Evolutionary conservation across 1,140 invertebrate species (phyloP), one percentile per base, ranked within the genome.

Genomic region (Cyphomyrmex costatus): DNA sequence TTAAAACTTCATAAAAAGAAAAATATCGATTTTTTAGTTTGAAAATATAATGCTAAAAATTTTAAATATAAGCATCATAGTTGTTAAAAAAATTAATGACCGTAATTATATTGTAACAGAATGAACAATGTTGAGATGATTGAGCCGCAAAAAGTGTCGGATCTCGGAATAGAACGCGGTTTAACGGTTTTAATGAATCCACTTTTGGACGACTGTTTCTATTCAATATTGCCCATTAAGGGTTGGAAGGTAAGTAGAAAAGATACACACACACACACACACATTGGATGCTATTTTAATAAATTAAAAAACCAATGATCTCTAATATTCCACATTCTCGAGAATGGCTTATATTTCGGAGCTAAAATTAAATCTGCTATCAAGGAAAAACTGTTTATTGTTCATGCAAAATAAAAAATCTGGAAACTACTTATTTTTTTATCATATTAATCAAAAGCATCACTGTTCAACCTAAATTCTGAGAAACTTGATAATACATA

Each of bases 161-260:
- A 86, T 56, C 66, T 93, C 2, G 94, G 93, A n/a, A 61, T 91
- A 36, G 51, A 87, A 4, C 89, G 84, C 14, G 96, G 96, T 0
- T 87, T 96, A 3, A 91, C 91, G 4, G 92, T 96, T 0, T 24
- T 95, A 2, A 27, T 96, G 21, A 93, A 96, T 46, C 89, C 95
- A 0, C 90, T 94, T 66, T 8, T 94, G 0, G 93, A 96, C 0
- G 96, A 96, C 88, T 96, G 96, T 83, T 94, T 93, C 19, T 96
- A 95, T 68, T 91, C 95, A 2, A 85, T 96, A 2, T 86, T 93
- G 7, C 93, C 93, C 7, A 63, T 85, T 30, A 53, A 8, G 0
- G 93, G 93, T 19, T 94, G 92, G 92, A 93, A 93, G 92, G 93
- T 91, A 90, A 90, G 85, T 42, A 61, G 12, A 63, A 71, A 19